Evolutionary conservation across 1,140 invertebrate genomes (phyloP), one percentile per base, ranked within the genome.

Genomic region (Mamestra configurata): DNA sequence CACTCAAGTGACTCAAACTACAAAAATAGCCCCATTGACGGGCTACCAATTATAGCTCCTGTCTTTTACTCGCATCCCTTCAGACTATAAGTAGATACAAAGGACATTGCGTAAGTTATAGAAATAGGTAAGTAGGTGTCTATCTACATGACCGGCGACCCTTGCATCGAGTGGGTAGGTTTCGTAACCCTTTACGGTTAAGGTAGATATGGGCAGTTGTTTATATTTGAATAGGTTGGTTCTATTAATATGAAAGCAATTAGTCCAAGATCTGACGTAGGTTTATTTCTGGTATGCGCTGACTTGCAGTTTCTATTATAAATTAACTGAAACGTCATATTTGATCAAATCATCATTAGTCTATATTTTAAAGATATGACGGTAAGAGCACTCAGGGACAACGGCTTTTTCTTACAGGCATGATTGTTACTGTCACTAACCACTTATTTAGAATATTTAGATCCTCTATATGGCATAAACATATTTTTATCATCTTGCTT

Each of bases 1-100:
- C 13, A 46, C 66, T 6, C 40, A 40, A 49, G 18, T 70, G 66
- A 46, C 40, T 40, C 20, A 20, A 22, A 4, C 35, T 35, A 22
- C 35, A 40, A 37, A 61, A 61, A 70, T 70, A 70, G 43, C 22
- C 43, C 40, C 66, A 70, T 70, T 70, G 66, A 70, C 66, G 11
- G 35, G 40, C 13, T 4, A 24, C 40, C 35, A 49, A 49, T 70
- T 70, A 70, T 70, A 70, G 22, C 22, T 27, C 18, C 15, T 24
- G 66, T 70, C 40, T 70, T 43, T 49, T 27, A 13, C 20, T 70
- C 66, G n/a, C 18, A 64, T 70, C 43, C 43, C 43, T 70, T 70
- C 24, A 49, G 40, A 49, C 31, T 46, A 27, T 46, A 46, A 70
- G 61, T 27, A 15, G 40, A n/a, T n/a, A 49, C 4, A 43, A 35